A percentile compares a stretch with the other conserved stretches of the same genome.
phyloP scores from a whole-genome alignment of 2,113 vertebrate species.

The Lophius piscatorius region DNA sequence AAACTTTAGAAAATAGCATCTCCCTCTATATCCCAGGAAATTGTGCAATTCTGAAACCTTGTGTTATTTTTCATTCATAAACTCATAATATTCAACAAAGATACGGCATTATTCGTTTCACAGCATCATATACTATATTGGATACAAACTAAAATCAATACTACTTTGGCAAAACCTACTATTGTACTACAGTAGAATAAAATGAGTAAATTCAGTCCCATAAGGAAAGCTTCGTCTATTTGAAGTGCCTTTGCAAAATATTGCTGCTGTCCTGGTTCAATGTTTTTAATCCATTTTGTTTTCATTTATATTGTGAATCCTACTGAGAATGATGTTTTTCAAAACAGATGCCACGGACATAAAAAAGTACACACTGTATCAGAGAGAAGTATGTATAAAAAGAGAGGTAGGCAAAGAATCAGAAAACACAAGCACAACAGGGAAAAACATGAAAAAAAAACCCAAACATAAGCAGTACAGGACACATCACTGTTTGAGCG shows the following conservation, averaged over 20 bases:
- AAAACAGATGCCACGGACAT: constrained; percentile 18
- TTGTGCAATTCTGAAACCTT: constrained; percentile 36
- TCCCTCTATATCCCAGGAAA: constrained; percentile 44
- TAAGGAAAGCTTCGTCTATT: constrained; percentile 50
- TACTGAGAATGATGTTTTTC: constrained; percentile 30
- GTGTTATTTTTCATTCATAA: constrained; percentile 54
- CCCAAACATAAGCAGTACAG: constrained; percentile 22
- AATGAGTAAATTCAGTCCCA: constrained; percentile 50
- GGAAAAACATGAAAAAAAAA: constrained; percentile 3
- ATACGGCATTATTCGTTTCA: constrained; percentile 32
- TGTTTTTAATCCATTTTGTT: constrained; percentile 26
- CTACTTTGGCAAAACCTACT: constrained; percentile 11
- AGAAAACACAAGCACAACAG: constrained; percentile 12
- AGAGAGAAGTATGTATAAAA: constrained; percentile 40
- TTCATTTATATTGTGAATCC: constrained; percentile 37
- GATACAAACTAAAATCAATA: constrained; percentile 47
- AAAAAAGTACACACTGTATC: constrained; percentile 25
- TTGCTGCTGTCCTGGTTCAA: constrained; percentile 29
- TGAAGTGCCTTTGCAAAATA: constrained; percentile 41
- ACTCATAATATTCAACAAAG: constrained; percentile 49
- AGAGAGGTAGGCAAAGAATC: constrained; percentile 14
- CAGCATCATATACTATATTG: constrained; percentile 26
- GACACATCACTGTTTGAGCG: constrained; percentile 22
- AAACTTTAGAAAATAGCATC: constrained; percentile 27
- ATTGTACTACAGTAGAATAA: constrained; percentile 31